These are phyloP conservation scores for Molossus molossus DNA, from an alignment of 2,797 vertebrate genomes.

Conservation along the genomic window DNA sequence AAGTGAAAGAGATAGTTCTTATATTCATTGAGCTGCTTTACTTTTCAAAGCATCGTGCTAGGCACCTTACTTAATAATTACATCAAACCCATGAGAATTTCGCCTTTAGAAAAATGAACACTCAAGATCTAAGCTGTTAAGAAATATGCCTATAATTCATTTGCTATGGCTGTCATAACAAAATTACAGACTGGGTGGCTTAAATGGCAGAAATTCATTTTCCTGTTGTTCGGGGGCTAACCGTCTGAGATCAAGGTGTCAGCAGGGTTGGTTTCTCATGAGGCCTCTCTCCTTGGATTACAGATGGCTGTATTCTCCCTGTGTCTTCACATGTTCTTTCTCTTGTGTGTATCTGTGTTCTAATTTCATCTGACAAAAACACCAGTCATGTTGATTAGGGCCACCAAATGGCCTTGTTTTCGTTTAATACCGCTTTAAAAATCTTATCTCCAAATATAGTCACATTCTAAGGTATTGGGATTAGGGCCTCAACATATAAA, in stretches of 20 bases:
- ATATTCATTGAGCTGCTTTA: constrained; percentile 40
- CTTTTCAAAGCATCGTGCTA: constrained; percentile 44
- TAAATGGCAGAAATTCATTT: neutral
- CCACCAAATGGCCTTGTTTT: neutral
- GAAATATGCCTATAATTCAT: neutral
- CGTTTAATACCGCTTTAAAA: constrained; percentile 25
- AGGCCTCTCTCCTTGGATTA: neutral
- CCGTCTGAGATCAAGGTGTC: neutral
- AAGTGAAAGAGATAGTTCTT: constrained; percentile 59
- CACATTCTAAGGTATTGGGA: neutral
- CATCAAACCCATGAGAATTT: neutral
- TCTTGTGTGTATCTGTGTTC: neutral
- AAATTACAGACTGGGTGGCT: neutral
- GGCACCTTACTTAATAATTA: constrained; percentile 65
- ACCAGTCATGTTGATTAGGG: neutral
- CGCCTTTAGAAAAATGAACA: neutral
- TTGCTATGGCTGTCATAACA: neutral
- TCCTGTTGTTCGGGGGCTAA: neutral
- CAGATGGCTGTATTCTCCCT: neutral
- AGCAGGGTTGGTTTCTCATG: neutral
- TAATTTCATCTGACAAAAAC: neutral
- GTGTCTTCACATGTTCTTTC: neutral
- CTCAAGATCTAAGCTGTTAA: neutral
- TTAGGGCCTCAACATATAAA: neutral
- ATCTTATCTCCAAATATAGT: neutral